Percentiles rank a stretch among this genome's conserved stretches.
These are phyloP conservation scores for Cordilura impudica DNA, from an alignment of 2,888 invertebrate species.

Conservation along the genomic window DNA sequence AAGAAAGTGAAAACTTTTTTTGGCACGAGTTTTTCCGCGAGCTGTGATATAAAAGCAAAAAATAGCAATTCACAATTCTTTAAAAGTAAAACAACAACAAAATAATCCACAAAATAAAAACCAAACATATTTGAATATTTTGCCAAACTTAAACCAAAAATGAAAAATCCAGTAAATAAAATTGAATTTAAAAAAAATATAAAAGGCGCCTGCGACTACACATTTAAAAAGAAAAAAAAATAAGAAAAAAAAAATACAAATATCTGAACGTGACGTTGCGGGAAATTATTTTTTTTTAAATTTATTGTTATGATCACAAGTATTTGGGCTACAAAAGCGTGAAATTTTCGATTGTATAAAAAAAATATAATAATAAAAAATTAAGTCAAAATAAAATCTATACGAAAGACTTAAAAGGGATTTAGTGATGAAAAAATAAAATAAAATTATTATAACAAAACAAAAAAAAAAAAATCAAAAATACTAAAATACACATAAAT, in stretches of 20 bases:
- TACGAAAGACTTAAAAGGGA: too few species aligned
- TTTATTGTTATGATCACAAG: conserved; percentile 12
- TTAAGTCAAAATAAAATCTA: conserved; percentile 3
- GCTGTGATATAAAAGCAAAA: conserved; percentile 40
- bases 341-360: neutral
- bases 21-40: conserved; percentile 64
- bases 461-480: too few species aligned
- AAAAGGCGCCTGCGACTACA: conserved; percentile 29
- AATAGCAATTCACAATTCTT: neutral
- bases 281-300: conserved; percentile 29
- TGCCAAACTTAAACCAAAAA: conserved; percentile 18
- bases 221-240: neutral
- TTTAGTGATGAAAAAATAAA: neutral
- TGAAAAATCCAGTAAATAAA: conserved; percentile 30
- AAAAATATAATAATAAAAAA: conserved; percentile 19
- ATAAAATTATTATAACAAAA: neutral
- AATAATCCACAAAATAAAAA: neutral
- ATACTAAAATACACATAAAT: too few species aligned
- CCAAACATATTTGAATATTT: conserved; percentile 38
- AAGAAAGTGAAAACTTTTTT: conserved; percentile 27
- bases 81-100: neutral
- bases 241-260: too few species aligned
- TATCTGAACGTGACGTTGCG: conserved; percentile 38
- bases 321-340: conserved; percentile 34
- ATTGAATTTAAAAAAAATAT: neutral